Conservation (phyloP, 2,113 vertebrate species). For the Lepisosteus osseus region DNA sequence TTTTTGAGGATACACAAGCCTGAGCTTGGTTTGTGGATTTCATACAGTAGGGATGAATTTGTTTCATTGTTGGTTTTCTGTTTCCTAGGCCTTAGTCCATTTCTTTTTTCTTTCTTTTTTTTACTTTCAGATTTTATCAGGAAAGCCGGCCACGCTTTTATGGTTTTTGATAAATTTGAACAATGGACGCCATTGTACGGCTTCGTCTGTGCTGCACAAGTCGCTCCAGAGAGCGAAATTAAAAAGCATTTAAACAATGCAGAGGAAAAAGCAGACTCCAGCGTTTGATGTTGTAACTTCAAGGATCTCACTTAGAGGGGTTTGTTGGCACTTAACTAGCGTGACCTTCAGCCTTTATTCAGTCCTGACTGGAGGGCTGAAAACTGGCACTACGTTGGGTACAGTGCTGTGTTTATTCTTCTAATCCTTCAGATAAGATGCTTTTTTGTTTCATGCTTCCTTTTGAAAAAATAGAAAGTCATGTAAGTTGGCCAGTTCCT, state of each 20-base stretch:
- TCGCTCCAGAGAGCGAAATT: not conserved
- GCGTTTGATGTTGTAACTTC: not conserved
- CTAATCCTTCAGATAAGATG: no score
- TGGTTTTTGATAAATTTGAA: conserved; percentile 45
- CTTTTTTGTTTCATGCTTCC: no score
- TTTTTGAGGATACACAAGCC: not conserved
- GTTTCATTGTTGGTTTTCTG: conserved; percentile 1
- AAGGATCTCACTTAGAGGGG: not conserved
- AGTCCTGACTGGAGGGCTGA: not conserved
- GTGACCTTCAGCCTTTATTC: not conserved
- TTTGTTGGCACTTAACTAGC: not conserved
- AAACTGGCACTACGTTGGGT: not conserved
- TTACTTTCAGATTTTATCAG: conserved; percentile 40
- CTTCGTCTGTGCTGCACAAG: conserved; percentile 22
- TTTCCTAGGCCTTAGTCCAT: conserved; percentile 6
- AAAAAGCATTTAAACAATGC: conserved; percentile 21
- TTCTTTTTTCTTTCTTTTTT: conserved; percentile 38
- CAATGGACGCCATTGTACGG: conserved; percentile 45
- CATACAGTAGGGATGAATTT: not conserved
- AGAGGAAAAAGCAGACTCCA: not conserved
- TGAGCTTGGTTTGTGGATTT: not conserved
- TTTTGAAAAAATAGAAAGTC: no score
- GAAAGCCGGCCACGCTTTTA: conserved; percentile 20
- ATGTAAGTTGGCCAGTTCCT: no score
- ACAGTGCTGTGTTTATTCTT: not conserved